A percentile compares a stretch with the other conserved stretches of the same genome.
Conservation (phyloP, 2,113 vertebrate genomes). For the Ammodytes marinus region DNA sequence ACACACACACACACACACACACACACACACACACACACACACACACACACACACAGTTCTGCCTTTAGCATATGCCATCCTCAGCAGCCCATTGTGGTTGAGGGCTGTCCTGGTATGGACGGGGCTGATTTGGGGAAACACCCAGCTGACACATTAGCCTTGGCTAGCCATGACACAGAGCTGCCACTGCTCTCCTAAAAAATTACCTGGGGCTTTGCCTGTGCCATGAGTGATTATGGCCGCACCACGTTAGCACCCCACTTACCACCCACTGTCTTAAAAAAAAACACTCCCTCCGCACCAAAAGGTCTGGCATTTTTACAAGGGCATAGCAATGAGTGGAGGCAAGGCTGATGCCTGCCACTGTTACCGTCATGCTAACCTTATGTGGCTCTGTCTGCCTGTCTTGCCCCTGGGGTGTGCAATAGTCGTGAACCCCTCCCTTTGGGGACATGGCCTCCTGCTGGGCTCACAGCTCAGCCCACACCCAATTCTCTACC, state of each 20-base stretch:
- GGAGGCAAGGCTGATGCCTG: constrained; percentile 81
- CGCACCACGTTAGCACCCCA: constrained; percentile 70
- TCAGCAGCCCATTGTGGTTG: constrained; percentile 66
- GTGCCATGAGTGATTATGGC: constrained; percentile 79
- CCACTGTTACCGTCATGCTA: constrained; percentile 72
- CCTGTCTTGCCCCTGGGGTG: constrained; percentile 61
- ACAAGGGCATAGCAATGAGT: constrained; percentile 81
- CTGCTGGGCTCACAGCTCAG: constrained; percentile 61
- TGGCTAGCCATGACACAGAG: constrained; percentile 68
- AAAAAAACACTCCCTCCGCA: constrained; percentile 69
- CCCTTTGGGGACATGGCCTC: constrained; percentile 68
- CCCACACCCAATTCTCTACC: constrained; percentile 16
- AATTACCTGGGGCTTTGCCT: constrained; percentile 81
- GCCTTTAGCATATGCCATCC: constrained; percentile 80
- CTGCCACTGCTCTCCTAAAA: constrained; percentile 66
- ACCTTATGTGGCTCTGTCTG: constrained; percentile 60
- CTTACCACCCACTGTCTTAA: constrained; percentile 66
- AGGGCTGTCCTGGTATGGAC: constrained; percentile 72
- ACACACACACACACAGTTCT: constrained; percentile 49
- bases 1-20: no score
- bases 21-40: constrained; percentile 6
- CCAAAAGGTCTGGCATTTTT: constrained; percentile 81
- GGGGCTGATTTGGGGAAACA: constrained; percentile 76
- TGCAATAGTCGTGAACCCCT: constrained; percentile 66
- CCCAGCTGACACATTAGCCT: constrained; percentile 76